Evolutionary conservation across 1,140 invertebrate species (phyloP), one percentile per base, ranked within the genome.

Genomic region (Tetramorium alpestre): DNA sequence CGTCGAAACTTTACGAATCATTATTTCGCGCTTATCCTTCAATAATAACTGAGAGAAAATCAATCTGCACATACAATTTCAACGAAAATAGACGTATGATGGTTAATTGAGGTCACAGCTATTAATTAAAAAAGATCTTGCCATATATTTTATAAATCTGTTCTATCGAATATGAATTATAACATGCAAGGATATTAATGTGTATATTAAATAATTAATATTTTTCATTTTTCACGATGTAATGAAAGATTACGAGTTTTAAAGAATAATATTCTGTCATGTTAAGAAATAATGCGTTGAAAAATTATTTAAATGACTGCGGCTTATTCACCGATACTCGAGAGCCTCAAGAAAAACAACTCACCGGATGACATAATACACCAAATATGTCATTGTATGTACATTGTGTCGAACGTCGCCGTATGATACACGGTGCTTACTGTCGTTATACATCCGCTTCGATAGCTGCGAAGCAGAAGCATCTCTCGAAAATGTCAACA

Each of bases 301-400:
- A 25, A 56, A 38, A 38, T 38, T 22, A 72, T 22, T 73, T 58
- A 44, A 60, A 60, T 54, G n/a, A 60, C 38, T 76, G 8, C 11
- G 10, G 10, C 22, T n/a, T 77, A 64, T 28, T 67, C 28, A 41
- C 8, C 44, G 7, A 81, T 28, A 44, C 4, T 44, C 22, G 18
- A 2, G 10, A 8, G 16, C 10, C 10, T 11, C 38, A 16, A 2
- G 38, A 25, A 70, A 82, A 56, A 22, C 38, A 54, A 33, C 18
- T 51, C 33, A 22, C 25, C 1, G 13, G 10, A 58, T 88, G 87
- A 89, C 67, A 60, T 64, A 88, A 89, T 80, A n/a, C 18, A 3
- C 3, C 13, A 28, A 16, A 77, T 80, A 77, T 72, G 38, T 82
- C 76, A 86, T 67, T 69, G 49, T 33, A 33, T 70, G 47, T 54